A percentile compares a stretch with the other conserved stretches of the same genome.
Evolutionary conservation across 2,888 invertebrate genomes (phyloP).

Genomic region (Callosobruchus maculatus): DNA sequence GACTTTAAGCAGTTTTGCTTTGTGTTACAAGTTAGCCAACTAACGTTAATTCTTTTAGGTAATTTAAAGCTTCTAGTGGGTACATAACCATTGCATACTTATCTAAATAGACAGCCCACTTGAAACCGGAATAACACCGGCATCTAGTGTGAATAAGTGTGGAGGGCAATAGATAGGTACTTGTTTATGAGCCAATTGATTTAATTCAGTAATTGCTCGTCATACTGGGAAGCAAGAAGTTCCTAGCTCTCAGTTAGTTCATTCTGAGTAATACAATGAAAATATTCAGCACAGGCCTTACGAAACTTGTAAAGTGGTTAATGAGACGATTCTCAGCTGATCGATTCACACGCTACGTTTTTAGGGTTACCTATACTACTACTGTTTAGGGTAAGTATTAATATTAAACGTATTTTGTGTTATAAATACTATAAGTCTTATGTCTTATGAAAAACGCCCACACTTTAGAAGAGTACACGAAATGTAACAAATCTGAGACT

Average conservation of each 20-base stretch:
- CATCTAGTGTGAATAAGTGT: background rate
- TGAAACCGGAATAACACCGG: no score
- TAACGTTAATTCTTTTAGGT: no score
- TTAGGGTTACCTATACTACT: background rate
- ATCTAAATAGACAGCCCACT: no score
- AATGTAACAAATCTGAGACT: no score
- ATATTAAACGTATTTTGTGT: no score
- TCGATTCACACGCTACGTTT: background rate
- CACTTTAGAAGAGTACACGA: no score
- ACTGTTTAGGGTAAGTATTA: background rate
- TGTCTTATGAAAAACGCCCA: no score
- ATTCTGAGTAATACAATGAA: background rate
- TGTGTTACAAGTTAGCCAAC: no score
- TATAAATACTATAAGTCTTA: no score
- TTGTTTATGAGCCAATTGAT: background rate
- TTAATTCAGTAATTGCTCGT: background rate
- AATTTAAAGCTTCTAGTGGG: no score
- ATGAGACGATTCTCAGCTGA: background rate
- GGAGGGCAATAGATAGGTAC: background rate
- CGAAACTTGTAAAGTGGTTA: background rate
- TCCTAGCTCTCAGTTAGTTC: background rate
- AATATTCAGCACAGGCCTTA: background rate
- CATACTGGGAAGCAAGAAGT: background rate
- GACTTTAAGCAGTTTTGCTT: no score
- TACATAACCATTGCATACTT: no score